A percentile compares a stretch with the other conserved stretches of the same genome.
Evolutionary conservation across 2,888 invertebrate genomes (phyloP).

Genomic region (Nasonovia ribisnigri): DNA sequence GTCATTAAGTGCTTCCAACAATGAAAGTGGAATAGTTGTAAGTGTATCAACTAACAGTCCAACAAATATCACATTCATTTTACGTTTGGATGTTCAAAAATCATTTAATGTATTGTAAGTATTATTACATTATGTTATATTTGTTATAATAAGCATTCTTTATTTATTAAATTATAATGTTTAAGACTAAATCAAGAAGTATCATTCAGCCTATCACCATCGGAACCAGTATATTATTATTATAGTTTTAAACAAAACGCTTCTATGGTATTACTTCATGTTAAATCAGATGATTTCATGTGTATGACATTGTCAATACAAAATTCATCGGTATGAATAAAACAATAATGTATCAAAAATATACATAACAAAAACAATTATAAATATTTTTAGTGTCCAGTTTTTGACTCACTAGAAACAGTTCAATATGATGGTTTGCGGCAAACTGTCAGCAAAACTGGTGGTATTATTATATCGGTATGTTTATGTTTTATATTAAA

Average conservation of each 20-base stretch:
- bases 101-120: conserved; percentile 74
- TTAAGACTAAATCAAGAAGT: conserved; percentile 52
- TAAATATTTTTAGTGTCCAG: conserved; percentile 80
- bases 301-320: conserved; percentile 87
- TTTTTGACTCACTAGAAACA: conserved; percentile 83
- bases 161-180: background rate
- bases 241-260: conserved; percentile 72
- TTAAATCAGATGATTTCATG: conserved; percentile 77
- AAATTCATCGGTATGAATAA: conserved; percentile 76
- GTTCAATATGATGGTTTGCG: conserved; percentile 82
- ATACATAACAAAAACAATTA: conserved; percentile 65
- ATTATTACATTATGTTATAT: conserved; percentile 67
- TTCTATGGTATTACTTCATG: conserved; percentile 75
- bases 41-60: conserved; percentile 79
- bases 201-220: conserved; percentile 71
- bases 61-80: conserved; percentile 74
- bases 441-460: conserved; percentile 82
- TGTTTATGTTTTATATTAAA: conserved; percentile 21
- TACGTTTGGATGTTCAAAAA: conserved; percentile 75
- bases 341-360: background rate
- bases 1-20: conserved; percentile 21
- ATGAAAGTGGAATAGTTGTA: conserved; percentile 75
- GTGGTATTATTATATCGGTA: conserved; percentile 83
- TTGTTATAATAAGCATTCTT: background rate
- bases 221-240: conserved; percentile 76